Percentiles rank a stretch among this genome's conserved stretches.
phyloP scores from a whole-genome alignment of 1,140 invertebrate genomes.

The Dendrolimus kikuchii region DNA sequence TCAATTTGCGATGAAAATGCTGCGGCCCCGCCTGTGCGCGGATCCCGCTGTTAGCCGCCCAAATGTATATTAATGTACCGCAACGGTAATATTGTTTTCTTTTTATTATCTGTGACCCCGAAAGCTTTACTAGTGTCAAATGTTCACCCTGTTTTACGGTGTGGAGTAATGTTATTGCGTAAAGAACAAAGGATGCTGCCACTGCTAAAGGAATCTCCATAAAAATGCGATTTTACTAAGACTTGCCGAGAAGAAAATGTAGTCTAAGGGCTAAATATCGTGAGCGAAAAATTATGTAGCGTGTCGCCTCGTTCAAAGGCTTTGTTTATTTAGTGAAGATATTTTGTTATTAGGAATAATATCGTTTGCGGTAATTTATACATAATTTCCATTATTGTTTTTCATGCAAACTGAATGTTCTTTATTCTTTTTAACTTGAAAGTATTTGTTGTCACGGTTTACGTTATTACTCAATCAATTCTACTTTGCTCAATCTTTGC shows the following conservation, averaged over 20 bases:
- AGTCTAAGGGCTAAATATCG: slow-evolving; percentile 10
- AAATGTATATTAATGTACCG: slow-evolving; percentile 68
- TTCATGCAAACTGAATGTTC: too few relatives aligned
- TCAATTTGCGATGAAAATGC: slow-evolving; percentile 57
- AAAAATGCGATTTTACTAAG: slow-evolving; percentile 16
- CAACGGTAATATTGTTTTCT: slow-evolving; percentile 63
- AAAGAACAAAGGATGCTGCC: slow-evolving; percentile 17
- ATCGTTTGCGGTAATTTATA: too few relatives aligned
- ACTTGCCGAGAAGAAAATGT: slow-evolving; percentile 13
- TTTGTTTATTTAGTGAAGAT: neutral
- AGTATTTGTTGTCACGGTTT: too few relatives aligned
- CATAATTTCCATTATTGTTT: too few relatives aligned
- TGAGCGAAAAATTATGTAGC: slow-evolving; percentile 10
- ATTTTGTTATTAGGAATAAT: too few relatives aligned
- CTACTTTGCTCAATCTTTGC: too few relatives aligned
- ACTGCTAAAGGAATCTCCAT: slow-evolving; percentile 11
- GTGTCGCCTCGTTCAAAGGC: slow-evolving; percentile 4
- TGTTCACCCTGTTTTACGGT: slow-evolving; percentile 50
- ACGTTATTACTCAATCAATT: too few relatives aligned
- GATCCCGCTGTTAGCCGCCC: slow-evolving; percentile 24
- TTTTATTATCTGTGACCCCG: slow-evolving; percentile 50
- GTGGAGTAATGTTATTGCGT: slow-evolving; percentile 43
- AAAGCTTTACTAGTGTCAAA: slow-evolving; percentile 60
- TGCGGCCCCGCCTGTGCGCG: slow-evolving; percentile 16
- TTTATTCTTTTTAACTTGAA: too few relatives aligned